Percentiles rank a stretch among this genome's conserved stretches.
These are phyloP conservation scores for Meda fulgida DNA, from an alignment of 2,797 vertebrate species.

Conservation along the genomic window DNA sequence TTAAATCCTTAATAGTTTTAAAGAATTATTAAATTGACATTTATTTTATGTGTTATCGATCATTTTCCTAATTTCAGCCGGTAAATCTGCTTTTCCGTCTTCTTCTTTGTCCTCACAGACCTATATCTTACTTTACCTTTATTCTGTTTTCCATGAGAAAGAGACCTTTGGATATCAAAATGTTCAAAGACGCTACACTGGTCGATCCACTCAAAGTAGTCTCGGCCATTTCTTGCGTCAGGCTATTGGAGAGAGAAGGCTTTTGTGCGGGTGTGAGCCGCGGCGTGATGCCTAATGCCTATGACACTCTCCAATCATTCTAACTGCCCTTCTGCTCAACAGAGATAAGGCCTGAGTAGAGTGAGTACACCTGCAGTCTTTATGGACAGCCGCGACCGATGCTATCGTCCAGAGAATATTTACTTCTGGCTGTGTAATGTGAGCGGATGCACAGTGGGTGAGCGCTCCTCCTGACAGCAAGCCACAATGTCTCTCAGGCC, in stretches of 20 bases:
- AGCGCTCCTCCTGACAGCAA: slow-evolving; percentile 35
- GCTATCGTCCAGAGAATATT: slow-evolving; percentile 62
- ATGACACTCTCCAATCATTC: slow-evolving; percentile 29
- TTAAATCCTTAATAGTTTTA: slow-evolving; percentile 31
- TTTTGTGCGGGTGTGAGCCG: slow-evolving; percentile 43
- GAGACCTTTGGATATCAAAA: slow-evolving; percentile 47
- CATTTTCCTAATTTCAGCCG: not conserved
- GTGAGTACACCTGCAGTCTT: slow-evolving; percentile 67
- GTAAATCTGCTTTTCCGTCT: not conserved
- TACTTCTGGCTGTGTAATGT: slow-evolving; percentile 55
- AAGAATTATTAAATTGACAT: not conserved
- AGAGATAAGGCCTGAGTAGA: slow-evolving; percentile 73
- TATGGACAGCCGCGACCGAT: slow-evolving; percentile 41
- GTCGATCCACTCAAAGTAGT: slow-evolving; percentile 51
- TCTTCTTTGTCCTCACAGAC: slow-evolving; percentile 21
- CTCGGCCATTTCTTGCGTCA: slow-evolving; percentile 18
- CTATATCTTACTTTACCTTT: slow-evolving; percentile 19
- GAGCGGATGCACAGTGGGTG: slow-evolving; percentile 47
- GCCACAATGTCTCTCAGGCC: slow-evolving; percentile 24
- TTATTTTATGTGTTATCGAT: not conserved
- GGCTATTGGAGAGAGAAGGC: slow-evolving; percentile 37
- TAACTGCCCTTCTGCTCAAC: slow-evolving; percentile 65
- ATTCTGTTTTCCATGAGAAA: slow-evolving; percentile 42
- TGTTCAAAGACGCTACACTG: slow-evolving; percentile 52
- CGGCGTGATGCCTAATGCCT: slow-evolving; percentile 48